These are phyloP conservation scores for Rhagologus leucostigma DNA, from an alignment of 2,113 vertebrate genomes.

Conservation along the genomic window DNA sequence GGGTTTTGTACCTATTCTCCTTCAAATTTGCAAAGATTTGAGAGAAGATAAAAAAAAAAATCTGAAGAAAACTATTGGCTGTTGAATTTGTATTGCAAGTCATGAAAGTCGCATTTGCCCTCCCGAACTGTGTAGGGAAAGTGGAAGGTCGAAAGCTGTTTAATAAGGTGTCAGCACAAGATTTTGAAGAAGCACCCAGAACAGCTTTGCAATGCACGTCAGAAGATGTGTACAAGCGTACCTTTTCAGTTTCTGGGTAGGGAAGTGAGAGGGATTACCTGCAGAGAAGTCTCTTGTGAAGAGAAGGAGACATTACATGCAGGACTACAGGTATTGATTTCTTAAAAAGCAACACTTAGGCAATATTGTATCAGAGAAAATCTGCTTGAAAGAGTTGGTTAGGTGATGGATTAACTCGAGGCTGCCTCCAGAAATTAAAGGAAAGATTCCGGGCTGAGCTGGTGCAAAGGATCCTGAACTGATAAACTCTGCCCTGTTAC, in stretches of 20 bases:
- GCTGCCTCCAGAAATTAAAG: neutral
- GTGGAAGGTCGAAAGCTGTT: neutral
- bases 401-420: neutral
- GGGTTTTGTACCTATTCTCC: neutral
- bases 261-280: neutral
- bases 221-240: rapidly evolving
- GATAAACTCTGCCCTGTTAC: neutral
- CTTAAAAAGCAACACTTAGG: neutral
- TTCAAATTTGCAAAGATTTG: neutral
- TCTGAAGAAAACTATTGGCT: neutral
- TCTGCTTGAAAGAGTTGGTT: neutral
- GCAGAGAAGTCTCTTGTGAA: neutral
- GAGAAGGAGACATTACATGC: neutral
- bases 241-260: neutral
- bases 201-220: neutral
- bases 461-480: neutral
- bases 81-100: neutral
- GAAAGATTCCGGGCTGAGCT: neutral
- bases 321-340: neutral
- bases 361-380: neutral
- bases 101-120: neutral
- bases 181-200: neutral
- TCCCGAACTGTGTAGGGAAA: neutral
- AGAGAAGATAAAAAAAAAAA: neutral
- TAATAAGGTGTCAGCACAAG: neutral